A percentile compares a stretch with the other conserved stretches of the same genome.
Conservation (phyloP, 2,797 vertebrate species). For the Vireo griseus region DNA sequence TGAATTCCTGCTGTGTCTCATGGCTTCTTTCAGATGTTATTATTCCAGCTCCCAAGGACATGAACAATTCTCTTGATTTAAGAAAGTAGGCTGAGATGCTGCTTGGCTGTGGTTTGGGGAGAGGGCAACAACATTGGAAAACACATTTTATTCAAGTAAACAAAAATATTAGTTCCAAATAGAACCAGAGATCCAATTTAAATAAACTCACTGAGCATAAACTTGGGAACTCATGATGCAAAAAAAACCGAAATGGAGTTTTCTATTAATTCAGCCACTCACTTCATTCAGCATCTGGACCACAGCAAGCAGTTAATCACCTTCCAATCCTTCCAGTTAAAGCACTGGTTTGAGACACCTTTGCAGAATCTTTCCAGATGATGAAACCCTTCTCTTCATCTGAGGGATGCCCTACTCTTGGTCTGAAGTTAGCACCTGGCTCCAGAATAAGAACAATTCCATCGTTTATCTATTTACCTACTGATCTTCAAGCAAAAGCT, state of each 20-base stretch:
- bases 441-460: background rate
- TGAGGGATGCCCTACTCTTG: background rate
- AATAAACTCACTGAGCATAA: background rate
- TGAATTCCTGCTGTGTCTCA: slow-evolving; percentile 3
- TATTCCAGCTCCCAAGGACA: slow-evolving; percentile 11
- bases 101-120: slow-evolving; percentile 2
- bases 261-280: background rate
- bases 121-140: background rate
- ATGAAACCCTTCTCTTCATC: background rate
- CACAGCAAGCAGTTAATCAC: background rate
- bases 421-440: background rate
- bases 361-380: background rate
- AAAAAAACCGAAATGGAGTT: background rate
- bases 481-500: background rate
- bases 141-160: slow-evolving; percentile 41
- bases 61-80: slow-evolving; percentile 24
- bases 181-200: background rate
- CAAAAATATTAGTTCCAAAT: slow-evolving; percentile 19
- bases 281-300: background rate
- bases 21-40: background rate
- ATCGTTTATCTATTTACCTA: background rate
- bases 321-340: too few relatives aligned
- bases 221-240: background rate
- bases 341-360: background rate
- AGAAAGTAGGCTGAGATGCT: background rate